These are phyloP conservation scores for Apostichopus californicus DNA, from an alignment of 35 echinoderm and acorn worm genomes.

Conservation along the genomic window DNA sequence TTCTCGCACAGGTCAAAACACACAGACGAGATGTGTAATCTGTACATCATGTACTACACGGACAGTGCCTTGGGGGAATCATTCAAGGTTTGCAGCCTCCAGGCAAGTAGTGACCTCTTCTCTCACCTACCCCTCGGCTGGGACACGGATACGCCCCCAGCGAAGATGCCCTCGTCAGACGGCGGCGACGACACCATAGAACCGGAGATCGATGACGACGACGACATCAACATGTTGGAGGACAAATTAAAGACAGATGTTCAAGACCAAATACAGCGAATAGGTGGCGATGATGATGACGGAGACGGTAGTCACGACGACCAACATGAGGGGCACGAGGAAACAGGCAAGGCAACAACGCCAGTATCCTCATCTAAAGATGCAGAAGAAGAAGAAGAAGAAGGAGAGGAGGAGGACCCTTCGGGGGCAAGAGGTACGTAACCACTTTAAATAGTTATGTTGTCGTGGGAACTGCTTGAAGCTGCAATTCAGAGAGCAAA, in stretches of 20 bases:
- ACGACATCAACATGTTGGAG: not conserved
- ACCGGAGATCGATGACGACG: not conserved
- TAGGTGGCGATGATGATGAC: not conserved
- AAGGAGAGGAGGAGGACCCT: not conserved
- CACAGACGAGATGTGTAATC: slow-evolving; percentile 97
- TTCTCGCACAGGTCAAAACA: slow-evolving; percentile 55
- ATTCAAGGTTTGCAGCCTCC: slow-evolving; percentile 42
- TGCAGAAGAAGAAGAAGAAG: not conserved
- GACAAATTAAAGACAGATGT: slow-evolving; percentile 11
- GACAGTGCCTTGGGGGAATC: slow-evolving; percentile 55
- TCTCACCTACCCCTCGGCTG: slow-evolving; percentile 49
- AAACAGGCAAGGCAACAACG: not conserved
- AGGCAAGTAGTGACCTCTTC: slow-evolving; percentile 32
- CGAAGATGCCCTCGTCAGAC: not conserved
- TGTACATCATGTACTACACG: slow-evolving; percentile 99
- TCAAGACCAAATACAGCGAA: not conserved
- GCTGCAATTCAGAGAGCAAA: too few relatives aligned
- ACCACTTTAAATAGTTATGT: too few relatives aligned
- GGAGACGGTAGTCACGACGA: too few relatives aligned
- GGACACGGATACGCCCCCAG: slow-evolving; percentile 30
- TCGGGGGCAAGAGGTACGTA: slow-evolving; percentile 12
- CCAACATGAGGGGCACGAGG: not conserved
- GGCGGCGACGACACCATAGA: not conserved
- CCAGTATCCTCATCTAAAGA: not conserved
- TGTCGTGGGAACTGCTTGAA: too few relatives aligned